Base-by-base conservation (phyloP, 2,113 vertebrate genomes). In the Callithrix jacchus region DNA sequence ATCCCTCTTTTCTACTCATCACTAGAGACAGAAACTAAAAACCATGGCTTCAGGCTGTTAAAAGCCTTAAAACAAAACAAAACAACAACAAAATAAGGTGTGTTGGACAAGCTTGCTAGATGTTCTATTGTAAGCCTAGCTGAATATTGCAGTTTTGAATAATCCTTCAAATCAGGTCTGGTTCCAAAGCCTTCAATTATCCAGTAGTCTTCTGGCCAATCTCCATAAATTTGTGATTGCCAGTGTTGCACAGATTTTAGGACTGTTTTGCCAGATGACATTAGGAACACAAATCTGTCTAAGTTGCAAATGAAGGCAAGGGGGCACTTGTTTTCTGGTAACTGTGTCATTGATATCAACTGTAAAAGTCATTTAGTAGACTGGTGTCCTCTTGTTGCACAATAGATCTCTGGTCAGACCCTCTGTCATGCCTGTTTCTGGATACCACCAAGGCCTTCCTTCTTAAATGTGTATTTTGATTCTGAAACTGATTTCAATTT, bases 401-500 rank as follows among this genome's bases (percentile, higher is more conserved):
- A 1, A 4, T 37, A 17, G 10, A 11, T 21, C 37, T 10, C 54
- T 40, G 12, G 68, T 20, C 35, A 66, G 79, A 3, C 11, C 16
- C 49, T 52, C 11, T 61, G 35, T 27, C n/a, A 21, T 16, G 56
- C n/a, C 61, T 86, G 13, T 21, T 89, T 45, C 45, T 25, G 37
- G 18, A 54, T 9, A 37, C 54, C 32, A 47, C 66, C 66, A 90
- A 54, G n/a, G 6, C 37, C 25, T 94, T 81, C 61, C 47, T 79
- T 45, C 45, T 13, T 81, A 4, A 95, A 25, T 9, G 23, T 64
- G 0, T 84, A 37, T 83, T 90, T 86, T 86, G 32, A 94, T 52
- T 93, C 74, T 82, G 45, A 96, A 92, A 83, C 84, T 93, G 21
- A 84, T 70, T 82, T 95, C 80, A 95, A 32, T 16, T 76, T 91